Conservation (phyloP, 2,113 vertebrate species). For the Petroica traversi region DNA sequence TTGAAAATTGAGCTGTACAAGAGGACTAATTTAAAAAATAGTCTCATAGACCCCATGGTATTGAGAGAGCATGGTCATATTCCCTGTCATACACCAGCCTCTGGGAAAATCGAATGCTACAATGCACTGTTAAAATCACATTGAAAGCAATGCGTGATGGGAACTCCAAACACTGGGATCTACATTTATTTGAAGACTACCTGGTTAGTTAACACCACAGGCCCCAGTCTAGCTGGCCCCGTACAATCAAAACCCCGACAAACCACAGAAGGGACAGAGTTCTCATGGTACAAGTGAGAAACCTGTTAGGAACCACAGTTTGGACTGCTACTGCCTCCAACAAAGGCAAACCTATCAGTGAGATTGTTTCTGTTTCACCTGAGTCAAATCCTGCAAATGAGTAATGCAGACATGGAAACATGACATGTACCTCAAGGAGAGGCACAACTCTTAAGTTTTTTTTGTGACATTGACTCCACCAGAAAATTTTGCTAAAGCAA, state of each 20-base stretch:
- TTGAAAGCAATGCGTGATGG: background rate
- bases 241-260: rapidly evolving
- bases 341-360: background rate
- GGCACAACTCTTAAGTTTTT: background rate
- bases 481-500: background rate
- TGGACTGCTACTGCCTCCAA: background rate
- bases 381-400: too few relatives aligned
- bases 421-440: background rate
- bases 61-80: background rate
- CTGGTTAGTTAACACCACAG: background rate
- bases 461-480: background rate
- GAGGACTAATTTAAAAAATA: background rate
- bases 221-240: background rate
- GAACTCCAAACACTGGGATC: background rate
- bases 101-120: background rate
- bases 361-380: background rate
- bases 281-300: background rate
- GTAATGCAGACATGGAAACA: background rate
- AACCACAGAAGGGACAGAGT: background rate
- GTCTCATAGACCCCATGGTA: rapidly evolving
- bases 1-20: rapidly evolving
- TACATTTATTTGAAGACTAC: background rate
- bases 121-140: background rate
- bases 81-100: background rate
- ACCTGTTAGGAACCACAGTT: background rate